Percentiles rank a stretch among this genome's conserved stretches.
Conservation (phyloP, 2,113 vertebrate genomes). For the Pristiophorus japonicus region DNA sequence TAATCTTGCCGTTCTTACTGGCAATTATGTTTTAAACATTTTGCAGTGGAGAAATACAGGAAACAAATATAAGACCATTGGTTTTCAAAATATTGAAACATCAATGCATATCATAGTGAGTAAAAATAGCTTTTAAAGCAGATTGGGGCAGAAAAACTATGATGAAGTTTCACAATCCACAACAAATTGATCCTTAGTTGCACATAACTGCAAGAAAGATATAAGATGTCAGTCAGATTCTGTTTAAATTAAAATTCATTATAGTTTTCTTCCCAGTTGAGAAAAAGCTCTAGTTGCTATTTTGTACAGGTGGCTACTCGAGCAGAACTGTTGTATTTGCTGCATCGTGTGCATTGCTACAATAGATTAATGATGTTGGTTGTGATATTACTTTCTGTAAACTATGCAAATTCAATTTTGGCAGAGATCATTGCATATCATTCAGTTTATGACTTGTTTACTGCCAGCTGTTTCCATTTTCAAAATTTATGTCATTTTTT, state of each 20-base stretch:
- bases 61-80: too few relatives aligned
- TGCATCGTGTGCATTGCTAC: not conserved
- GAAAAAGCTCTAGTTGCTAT: not conserved
- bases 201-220: conserved; percentile 1
- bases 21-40: not conserved
- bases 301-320: not conserved
- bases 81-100: not conserved
- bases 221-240: not conserved
- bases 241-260: conserved; percentile 23
- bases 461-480: conserved; percentile 32
- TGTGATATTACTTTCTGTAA: conserved; percentile 30
- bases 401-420: conserved; percentile 37
- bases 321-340: conserved; percentile 32
- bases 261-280: not conserved
- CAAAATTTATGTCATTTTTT: not conserved
- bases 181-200: not conserved
- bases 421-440: conserved; percentile 34
- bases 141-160: not conserved
- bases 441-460: conserved; percentile 33
- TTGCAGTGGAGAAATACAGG: not conserved
- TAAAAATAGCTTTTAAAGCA: not conserved
- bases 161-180: not conserved
- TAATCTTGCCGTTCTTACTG: not conserved
- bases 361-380: conserved; percentile 34
- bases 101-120: not conserved